Percentiles rank a stretch among this genome's conserved stretches.
Evolutionary conservation across 2,888 invertebrate species (phyloP).

Genomic region (Agrochola litura): DNA sequence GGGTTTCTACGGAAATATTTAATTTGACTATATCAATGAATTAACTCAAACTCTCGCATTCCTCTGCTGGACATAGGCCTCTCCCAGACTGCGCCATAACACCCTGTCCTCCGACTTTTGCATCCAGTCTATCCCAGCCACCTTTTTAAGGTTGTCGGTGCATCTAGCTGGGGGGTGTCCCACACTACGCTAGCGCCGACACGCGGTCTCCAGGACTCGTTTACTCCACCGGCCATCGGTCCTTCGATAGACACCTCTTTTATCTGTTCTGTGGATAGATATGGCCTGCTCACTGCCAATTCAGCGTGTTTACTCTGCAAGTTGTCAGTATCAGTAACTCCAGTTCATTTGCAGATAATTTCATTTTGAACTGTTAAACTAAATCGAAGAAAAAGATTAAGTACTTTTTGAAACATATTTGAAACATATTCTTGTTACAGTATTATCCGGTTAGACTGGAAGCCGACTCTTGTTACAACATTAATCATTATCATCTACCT

Average conservation of each 20-base stretch:
- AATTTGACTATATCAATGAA: neutral
- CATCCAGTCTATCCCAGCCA: neutral
- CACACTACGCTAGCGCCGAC: neutral
- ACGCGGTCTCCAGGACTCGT: neutral
- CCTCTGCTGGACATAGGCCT: too few relatives aligned
- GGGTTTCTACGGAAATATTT: neutral
- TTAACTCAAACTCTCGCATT: neutral
- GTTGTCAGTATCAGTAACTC: neutral
- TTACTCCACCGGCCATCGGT: neutral
- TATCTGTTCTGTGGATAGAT: too few relatives aligned
- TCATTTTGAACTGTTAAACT: too few relatives aligned
- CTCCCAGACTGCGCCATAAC: neutral
- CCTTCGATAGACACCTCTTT: neutral
- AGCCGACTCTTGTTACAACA: too few relatives aligned
- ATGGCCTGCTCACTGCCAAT: neutral
- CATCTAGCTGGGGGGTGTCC: neutral
- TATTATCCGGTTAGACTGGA: too few relatives aligned
- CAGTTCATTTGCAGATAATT: neutral
- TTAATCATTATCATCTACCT: too few relatives aligned
- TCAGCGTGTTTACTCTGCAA: neutral
- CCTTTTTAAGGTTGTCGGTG: neutral
- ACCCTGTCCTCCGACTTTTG: neutral
- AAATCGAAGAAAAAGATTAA: neutral
- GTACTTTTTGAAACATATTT: neutral
- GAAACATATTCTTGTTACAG: neutral